Conservation (phyloP, 2,113 vertebrate genomes). For the Prietella phreatophila region DNA sequence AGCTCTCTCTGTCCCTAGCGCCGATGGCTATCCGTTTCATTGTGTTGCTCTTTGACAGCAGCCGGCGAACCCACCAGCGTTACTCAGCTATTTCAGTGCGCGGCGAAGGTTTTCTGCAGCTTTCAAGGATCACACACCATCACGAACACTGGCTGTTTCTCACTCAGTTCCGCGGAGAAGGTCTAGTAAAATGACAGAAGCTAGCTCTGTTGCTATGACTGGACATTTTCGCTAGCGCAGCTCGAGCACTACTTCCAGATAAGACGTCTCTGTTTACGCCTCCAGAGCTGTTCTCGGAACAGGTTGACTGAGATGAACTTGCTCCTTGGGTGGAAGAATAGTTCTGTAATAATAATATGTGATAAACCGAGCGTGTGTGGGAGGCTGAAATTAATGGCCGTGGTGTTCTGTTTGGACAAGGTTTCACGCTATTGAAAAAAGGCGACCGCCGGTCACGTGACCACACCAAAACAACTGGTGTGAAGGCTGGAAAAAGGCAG, state of each 20-base stretch:
- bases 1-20: not conserved
- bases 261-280: not conserved
- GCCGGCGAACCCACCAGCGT: slow-evolving; percentile 12
- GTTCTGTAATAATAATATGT: not conserved
- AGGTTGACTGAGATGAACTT: too few species aligned
- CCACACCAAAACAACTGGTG: not conserved
- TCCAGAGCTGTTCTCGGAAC: not conserved
- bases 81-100: not conserved
- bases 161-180: not conserved
- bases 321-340: too few species aligned
- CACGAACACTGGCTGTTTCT: not conserved
- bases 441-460: slow-evolving; percentile 16
- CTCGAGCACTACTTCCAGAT: not conserved
- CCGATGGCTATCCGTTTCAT: slow-evolving; percentile 28
- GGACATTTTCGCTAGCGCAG: slow-evolving; percentile 45
- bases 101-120: not conserved
- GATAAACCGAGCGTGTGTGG: not conserved
- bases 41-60: slow-evolving; percentile 46
- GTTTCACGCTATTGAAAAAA: not conserved
- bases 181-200: not conserved
- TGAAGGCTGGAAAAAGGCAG: slow-evolving; percentile 1
- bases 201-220: slow-evolving; percentile 44
- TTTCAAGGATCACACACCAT: not conserved
- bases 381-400: not conserved
- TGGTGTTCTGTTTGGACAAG: not conserved